Base-by-base conservation (phyloP, 2,888 invertebrate genomes). In the Opisthograptis luteolata region DNA sequence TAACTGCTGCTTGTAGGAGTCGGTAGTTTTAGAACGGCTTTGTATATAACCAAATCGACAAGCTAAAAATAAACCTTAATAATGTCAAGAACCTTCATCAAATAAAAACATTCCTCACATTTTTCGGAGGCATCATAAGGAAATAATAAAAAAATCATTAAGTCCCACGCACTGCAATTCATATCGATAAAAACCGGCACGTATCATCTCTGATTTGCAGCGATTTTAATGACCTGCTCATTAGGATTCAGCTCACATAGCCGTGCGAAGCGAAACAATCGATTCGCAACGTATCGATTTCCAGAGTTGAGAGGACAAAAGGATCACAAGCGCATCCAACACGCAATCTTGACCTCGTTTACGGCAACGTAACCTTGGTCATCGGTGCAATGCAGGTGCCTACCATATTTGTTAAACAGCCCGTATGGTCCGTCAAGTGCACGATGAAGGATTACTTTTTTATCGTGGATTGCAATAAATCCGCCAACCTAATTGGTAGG, bases 331-430 rank as follows among this genome's bases (percentile, higher is more conserved):
- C 66, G 65, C 66, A 70, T 70, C 64, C 59, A 58, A 49, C n/a
- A 25, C 15, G 41, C 59, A 69, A 64, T 74, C 75, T 77, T 78
- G 74, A 77, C 79, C 74, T 59, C 70, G 62, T 67, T 79, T 4
- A 68, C 65, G 68, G 57, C 7, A 4, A 70, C 65, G 67, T 63
- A 68, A 75, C 64, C 70, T 68, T 63, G 66, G 51, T 35, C 28
- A 24, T n/a, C 45, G 34, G 30, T 27, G 48, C 51, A 45, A 36
- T 25, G 47, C 32, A 44, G 27, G 34, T 22, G 41, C 13, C 20
- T 25, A 8, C n/a, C 8, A 32, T 10, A n/a, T 39, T 36, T 39
- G 14, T 19, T 25, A 35, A 19, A 12, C 13, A 28, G 20, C 43
- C 45, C 39, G 43, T 32, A 47, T 49, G 13, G n/a, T 17, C 17